These are phyloP conservation scores for Chaetodon auriga DNA, from an alignment of 2,113 vertebrate species.

Conservation along the genomic window DNA sequence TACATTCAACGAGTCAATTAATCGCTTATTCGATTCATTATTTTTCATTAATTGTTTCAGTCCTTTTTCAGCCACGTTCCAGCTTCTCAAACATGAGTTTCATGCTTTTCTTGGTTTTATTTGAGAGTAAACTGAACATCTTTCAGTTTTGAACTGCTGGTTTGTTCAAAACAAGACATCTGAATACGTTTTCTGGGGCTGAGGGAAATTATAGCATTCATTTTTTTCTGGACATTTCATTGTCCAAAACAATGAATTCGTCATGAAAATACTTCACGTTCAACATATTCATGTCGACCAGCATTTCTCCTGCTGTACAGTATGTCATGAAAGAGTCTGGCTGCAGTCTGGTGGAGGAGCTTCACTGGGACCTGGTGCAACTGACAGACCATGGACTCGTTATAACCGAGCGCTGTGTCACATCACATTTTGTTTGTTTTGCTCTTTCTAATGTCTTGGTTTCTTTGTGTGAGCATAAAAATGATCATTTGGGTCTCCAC, in stretches of 20 bases:
- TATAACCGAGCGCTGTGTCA: slow-evolving; percentile 64
- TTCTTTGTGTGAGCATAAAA: slow-evolving; percentile 65
- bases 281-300: neutral
- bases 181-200: no score
- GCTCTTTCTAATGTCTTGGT: slow-evolving; percentile 67
- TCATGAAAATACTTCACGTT: neutral
- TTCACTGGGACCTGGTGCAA: slow-evolving; percentile 54
- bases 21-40: no score
- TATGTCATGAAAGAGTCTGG: neutral
- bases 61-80: no score
- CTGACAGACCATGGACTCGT: slow-evolving; percentile 70
- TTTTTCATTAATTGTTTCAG: no score
- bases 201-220: neutral
- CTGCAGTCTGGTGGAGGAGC: slow-evolving; percentile 21
- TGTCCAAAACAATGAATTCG: neutral
- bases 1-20: neutral
- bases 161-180: slow-evolving; percentile 4
- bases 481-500: slow-evolving; percentile 59
- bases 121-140: neutral
- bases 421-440: slow-evolving; percentile 63
- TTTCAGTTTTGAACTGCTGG: neutral
- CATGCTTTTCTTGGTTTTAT: neutral
- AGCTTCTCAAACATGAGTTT: neutral
- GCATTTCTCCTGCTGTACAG: neutral
- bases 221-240: neutral